Percentiles rank a stretch among this genome's conserved stretches.
phyloP scores from a whole-genome alignment of 1,140 invertebrate species.

The Euura saliciscinereae region DNA sequence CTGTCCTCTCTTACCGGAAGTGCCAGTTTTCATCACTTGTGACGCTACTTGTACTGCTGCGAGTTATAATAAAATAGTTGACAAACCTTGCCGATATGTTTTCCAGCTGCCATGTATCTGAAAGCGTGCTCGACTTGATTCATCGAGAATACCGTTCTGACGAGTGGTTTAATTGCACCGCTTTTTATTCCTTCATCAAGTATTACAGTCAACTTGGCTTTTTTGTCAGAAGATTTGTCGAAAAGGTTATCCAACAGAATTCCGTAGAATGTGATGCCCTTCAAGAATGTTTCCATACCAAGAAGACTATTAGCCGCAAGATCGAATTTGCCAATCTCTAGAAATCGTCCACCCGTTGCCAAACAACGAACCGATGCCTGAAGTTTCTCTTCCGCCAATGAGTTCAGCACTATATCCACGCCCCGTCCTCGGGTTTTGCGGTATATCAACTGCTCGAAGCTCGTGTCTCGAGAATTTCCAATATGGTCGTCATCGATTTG shows the following conservation, averaged over 20 bases:
- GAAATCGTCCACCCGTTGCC: constrained; percentile 69
- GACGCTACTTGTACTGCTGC: no score
- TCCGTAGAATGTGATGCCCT: constrained; percentile 44
- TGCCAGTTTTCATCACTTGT: no score
- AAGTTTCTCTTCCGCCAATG: constrained; percentile 67
- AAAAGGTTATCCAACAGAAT: constrained; percentile 59
- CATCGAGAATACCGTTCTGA: constrained; percentile 63
- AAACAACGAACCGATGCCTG: constrained; percentile 69
- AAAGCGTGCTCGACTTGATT: constrained; percentile 71
- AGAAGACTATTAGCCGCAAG: constrained; percentile 69
- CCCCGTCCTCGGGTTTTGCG: constrained; percentile 56
- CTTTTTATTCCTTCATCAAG: constrained; percentile 62
- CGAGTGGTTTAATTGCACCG: constrained; percentile 68
- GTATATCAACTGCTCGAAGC: constrained; percentile 64
- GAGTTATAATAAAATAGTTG: no score
- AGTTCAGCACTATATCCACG: constrained; percentile 70
- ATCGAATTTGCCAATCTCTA: constrained; percentile 79
- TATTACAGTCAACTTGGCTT: not conserved
- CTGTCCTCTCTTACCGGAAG: no score
- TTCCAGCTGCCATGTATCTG: constrained; percentile 81
- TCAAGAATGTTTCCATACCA: constrained; percentile 68
- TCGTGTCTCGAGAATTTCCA: constrained; percentile 61
- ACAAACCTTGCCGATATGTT: constrained; percentile 85
- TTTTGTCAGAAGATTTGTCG: not conserved
- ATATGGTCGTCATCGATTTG: constrained; percentile 52